A percentile compares a stretch with the other conserved stretches of the same genome.
Conservation (phyloP, 2,888 invertebrate genomes). For the Megalurothrips usitatus region DNA sequence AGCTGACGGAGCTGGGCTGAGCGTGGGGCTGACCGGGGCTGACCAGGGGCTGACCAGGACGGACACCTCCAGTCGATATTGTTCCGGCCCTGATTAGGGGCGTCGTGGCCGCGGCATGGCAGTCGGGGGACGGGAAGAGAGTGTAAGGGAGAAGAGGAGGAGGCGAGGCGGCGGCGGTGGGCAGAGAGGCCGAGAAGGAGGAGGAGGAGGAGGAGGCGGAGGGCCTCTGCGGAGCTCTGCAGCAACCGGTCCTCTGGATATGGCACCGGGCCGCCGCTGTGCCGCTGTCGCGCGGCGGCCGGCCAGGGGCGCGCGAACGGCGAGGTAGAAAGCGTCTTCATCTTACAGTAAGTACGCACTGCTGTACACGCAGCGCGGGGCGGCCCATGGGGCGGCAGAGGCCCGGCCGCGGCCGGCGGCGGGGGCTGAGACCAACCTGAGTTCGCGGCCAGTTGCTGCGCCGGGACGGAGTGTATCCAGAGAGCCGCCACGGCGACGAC, state of each 20-base stretch:
- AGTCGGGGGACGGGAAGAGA: neutral
- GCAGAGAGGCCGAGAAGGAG: neutral
- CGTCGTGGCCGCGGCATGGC: neutral
- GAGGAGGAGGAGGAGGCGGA: neutral
- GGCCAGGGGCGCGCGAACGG: neutral
- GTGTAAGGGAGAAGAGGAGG: neutral
- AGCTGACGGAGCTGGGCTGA: too few relatives aligned
- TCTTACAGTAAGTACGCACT: too few relatives aligned
- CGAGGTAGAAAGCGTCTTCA: too few relatives aligned
- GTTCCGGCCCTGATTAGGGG: neutral
- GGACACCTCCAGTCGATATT: neutral
- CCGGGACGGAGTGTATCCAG: slow-evolving; percentile 12
- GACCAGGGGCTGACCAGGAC: too few relatives aligned
- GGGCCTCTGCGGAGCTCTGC: neutral
- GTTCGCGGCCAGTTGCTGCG: neutral
- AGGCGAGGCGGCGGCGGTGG: neutral
- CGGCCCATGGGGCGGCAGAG: too few relatives aligned
- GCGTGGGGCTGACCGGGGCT: too few relatives aligned
- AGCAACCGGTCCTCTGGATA: neutral
- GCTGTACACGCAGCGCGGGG: too few relatives aligned
- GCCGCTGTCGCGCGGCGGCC: neutral
- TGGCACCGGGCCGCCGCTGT: neutral
- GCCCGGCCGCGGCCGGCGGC: neutral
- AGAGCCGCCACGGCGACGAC: neutral
- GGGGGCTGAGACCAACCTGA: neutral